Evolutionary conservation across 92 coral and sea anemone species (phyloP).

Genomic region (Phenganax stokvisi): DNA sequence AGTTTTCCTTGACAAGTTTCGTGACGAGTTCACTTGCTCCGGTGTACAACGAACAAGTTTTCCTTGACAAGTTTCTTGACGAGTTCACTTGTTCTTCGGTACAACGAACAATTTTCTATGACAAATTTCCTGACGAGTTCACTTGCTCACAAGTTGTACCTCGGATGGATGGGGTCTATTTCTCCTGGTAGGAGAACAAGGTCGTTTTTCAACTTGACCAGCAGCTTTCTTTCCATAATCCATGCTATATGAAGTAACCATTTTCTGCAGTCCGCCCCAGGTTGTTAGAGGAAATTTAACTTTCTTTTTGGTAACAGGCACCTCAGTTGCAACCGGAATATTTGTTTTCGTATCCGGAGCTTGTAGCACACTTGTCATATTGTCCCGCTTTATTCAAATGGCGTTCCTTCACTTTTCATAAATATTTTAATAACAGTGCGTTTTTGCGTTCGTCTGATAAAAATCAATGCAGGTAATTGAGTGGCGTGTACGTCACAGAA

Average conservation of each 20-base stretch:
- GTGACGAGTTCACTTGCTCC: constrained; percentile 21
- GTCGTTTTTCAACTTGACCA: constrained; percentile 59
- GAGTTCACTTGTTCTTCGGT: no score
- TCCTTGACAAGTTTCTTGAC: neutral
- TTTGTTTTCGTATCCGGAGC: neutral
- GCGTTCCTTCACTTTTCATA: constrained; percentile 15
- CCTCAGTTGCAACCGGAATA: neutral
- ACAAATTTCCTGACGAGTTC: no score
- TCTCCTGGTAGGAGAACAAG: constrained; percentile 67
- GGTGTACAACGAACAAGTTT: neutral
- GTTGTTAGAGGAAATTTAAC: neutral
- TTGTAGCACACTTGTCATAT: constrained; percentile 30
- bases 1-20: neutral
- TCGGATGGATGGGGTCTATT: constrained; percentile 86
- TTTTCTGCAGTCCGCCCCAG: constrained; percentile 32
- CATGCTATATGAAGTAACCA: constrained; percentile 64
- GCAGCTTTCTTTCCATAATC: constrained; percentile 70
- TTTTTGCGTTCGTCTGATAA: neutral
- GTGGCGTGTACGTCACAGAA: constrained; percentile 19
- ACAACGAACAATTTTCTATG: neutral
- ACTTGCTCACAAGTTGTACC: constrained; percentile 40
- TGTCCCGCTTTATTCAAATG: neutral
- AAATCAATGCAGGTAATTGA: constrained; percentile 13
- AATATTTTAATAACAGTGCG: neutral
- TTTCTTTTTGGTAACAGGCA: neutral